phyloP scores from a whole-genome alignment of 2,888 invertebrate species.

The Zeuzera pyrina region DNA sequence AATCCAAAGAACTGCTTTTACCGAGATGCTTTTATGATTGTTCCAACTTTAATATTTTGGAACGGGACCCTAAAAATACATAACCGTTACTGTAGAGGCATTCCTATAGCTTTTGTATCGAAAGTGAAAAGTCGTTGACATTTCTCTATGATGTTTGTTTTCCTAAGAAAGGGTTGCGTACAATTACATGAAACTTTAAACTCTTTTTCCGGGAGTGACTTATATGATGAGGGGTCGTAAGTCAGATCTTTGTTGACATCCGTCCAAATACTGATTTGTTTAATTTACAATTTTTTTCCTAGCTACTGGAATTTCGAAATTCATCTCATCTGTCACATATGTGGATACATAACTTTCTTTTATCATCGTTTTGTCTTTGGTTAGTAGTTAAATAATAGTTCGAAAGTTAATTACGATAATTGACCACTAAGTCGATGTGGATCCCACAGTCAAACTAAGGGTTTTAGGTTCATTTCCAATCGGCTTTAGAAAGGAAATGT shows the following conservation, averaged over 20 bases:
- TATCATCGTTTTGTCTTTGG: too few species aligned
- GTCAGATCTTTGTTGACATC: slow-evolving; percentile 54
- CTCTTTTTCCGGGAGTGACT: slow-evolving; percentile 44
- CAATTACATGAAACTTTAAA: slow-evolving; percentile 42
- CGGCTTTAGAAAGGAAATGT: too few species aligned
- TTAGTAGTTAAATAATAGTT: too few species aligned
- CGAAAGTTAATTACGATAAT: too few species aligned
- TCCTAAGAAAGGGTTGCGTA: slow-evolving; percentile 42
- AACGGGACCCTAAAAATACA: too few species aligned
- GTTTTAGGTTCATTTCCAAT: too few species aligned
- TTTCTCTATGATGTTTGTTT: slow-evolving; percentile 37
- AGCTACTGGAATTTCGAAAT: slow-evolving; percentile 46
- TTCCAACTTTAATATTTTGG: too few species aligned
- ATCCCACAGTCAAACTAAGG: too few species aligned
- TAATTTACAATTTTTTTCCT: slow-evolving; percentile 29
- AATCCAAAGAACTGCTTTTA: not conserved
- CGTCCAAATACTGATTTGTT: slow-evolving; percentile 42
- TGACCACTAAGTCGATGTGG: too few species aligned
- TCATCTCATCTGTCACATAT: too few species aligned
- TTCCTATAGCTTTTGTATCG: too few species aligned
- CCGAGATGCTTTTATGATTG: not conserved
- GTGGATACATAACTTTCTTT: too few species aligned
- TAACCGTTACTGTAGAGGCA: not conserved
- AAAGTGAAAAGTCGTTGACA: slow-evolving; percentile 33
- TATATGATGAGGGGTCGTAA: slow-evolving; percentile 42